Evolutionary conservation across 2,797 vertebrate genomes (phyloP), one percentile per base, ranked within the genome.

Genomic region (Enteromius unitaeniatus): DNA sequence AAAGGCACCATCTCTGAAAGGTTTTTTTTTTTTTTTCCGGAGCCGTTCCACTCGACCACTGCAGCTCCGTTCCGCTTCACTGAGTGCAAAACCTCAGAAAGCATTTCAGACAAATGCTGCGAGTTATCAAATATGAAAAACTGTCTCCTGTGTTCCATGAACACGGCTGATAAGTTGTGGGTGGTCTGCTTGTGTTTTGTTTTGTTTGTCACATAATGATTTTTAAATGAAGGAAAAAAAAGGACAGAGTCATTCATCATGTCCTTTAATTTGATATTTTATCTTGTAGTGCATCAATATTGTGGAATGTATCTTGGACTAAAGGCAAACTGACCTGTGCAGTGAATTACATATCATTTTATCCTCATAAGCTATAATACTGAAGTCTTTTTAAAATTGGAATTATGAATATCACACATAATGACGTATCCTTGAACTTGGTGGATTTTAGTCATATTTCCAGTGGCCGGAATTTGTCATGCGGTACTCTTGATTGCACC

Each of bases 121-220:
- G 49, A 60, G 80, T 72, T 78, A 21, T 78, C 3, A 45, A 58
- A 78, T 53, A 65, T 7, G 62, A 72, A 23, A 28, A n/a, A n/a
- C 58, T 58, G 74, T 83, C 45, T 42, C 23, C 82, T 83, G 49
- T 87, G 85, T 86, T 87, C 83, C 81, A 84, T 87, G 83, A 86
- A 85, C 82, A 84, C 60, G 69, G 62, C 64, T 28, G 8, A 64
- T 51, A 28, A 9, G 62, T 34, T 31, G 62, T 8, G 28, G 62
- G 62, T 65, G 28, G 62, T 31, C 67, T 23, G 40, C 34, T 17
- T 62, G 17, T 62, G 21, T 55, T 68, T 79, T 37, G 60, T 72
- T n/a, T 9, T 14, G 4, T n/a, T 75, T 79, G 72, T 14, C 17
- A 47, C 23, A 13, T 60, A 14, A 60, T 60, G 78, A 55, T 70